Evolutionary conservation across 2,888 invertebrate genomes (phyloP), one percentile per base, ranked within the genome.

Genomic region (Phaedon cochleariae): DNA sequence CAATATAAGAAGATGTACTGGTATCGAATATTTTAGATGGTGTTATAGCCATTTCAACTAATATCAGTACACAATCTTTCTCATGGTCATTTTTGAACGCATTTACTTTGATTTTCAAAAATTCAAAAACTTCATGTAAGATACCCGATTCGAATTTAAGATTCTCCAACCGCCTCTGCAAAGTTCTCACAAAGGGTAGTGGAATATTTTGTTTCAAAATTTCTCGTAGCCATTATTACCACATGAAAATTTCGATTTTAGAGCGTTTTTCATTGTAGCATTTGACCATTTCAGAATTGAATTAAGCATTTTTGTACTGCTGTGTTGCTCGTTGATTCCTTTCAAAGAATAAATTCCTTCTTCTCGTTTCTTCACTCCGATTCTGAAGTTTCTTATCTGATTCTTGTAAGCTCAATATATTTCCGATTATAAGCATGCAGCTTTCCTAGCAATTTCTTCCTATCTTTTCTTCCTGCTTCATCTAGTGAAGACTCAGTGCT

Each of bases 31-130:
- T 10, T 9, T 10, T 9, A 9, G 31, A 63, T 37, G 69, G 62
- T 7, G 67, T 69, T 9, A 74, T 70, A n/a, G 70, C 64, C 68
- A 70, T 72, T 62, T 73, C 71, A 64, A 71, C 71, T 15, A 71
- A 46, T 22, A 70, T 51, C 21, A 73, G 12, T 2, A 58, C 48
- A 55, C 65, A 68, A 29, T 71, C 66, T 48, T 51, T 67, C 57
- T 73, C 65, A 41, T 45, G 48, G 6, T 34, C 10, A 45, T 49
- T 41, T 1, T 41, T n/a, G 21, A 67, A 71, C n/a, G 51, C 22
- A 29, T 63, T 22, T n/a, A 62, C 57, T 64, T 67, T 67, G 1
- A 61, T 48, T 58, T 71, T 31, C 18, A 72, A 52, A 65, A 69
- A 68, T 17, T 52, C 29, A 41, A 73, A 71, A 2, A 69, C 67